Evolutionary conservation across 1,140 invertebrate species (phyloP), one percentile per base, ranked within the genome.

Genomic region (Bombus consobrinus): DNA sequence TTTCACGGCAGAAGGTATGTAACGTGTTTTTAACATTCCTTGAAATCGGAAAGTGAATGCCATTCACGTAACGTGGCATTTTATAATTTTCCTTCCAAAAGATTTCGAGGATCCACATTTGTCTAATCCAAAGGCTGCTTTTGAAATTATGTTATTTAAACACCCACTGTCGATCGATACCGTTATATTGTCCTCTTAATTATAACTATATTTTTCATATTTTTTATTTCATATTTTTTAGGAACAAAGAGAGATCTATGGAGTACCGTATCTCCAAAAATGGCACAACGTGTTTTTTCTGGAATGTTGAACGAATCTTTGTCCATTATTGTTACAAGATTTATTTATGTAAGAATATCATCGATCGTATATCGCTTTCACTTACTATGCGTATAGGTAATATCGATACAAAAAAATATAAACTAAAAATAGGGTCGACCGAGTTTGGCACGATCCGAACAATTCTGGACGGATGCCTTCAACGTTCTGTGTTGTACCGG

Each of bases 231-330:
- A 62, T 80, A 76, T 84, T 94, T 92, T 92, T 37, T 68, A 97
- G 97, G 97, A 12, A 97, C 97, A 8, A 96, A 96, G 88, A 96
- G 97, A 90, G 97, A 98, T 94, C 93, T 98, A 43, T 98, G 97
- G 97, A 97, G 97, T 86, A 97, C 97, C 0, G 97, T 98, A 10
- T 97, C 97, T 5, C 97, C 97, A 1, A 97, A 97, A 94, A 98
- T 97, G 96, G 97, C 97, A 0, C 97, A 98, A 92, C 96, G 97
- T 78, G 96, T 98, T 39, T 97, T 97, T 91, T 96, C 97, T 12
- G 97, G 97, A 39, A 98, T 98, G 97, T 93, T 98, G 2, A 98
- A 98, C 91, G 97, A 98, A 93, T 97, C 97, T 0, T 94, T 98
- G 4, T 97, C 97, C 10, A 97, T 98, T 81, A 94, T 98, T 28